Conservation (phyloP, 2,888 invertebrate genomes). For the Meloe dianella region DNA sequence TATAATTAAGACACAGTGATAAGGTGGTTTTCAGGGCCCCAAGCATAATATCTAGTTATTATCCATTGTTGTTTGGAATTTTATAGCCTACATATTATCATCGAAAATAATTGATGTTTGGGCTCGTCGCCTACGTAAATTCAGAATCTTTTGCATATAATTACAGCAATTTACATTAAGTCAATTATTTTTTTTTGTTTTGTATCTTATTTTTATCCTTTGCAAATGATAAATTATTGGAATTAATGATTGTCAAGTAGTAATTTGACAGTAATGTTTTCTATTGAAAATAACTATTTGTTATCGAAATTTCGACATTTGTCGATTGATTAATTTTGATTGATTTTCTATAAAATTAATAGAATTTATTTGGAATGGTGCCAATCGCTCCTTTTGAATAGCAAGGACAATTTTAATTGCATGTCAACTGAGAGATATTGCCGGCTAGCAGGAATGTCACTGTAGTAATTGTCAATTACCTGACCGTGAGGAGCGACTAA, state of each 20-base stretch:
- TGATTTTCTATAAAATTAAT: background rate
- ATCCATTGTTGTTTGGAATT: conserved; percentile 7
- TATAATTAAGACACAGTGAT: conserved; percentile 3
- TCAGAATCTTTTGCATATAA: background rate
- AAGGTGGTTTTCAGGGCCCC: background rate
- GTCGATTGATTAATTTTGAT: background rate
- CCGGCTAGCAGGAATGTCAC: conserved; percentile 12
- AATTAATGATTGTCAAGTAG: background rate
- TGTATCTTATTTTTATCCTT: background rate
- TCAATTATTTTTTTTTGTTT: background rate
- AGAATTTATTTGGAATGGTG: background rate
- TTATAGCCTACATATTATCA: conserved; percentile 3
- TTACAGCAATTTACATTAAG: conserved; percentile 2
- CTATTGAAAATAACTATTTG: background rate
- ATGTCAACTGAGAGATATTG: conserved; percentile 9
- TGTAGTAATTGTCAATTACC: conserved; percentile 15
- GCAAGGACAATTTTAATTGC: conserved; percentile 8
- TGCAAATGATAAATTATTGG: conserved; percentile 1
- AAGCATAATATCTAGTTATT: background rate
- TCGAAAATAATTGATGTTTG: conserved; percentile 3
- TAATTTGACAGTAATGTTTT: background rate
- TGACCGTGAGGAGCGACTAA: conserved; percentile 7
- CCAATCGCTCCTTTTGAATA: background rate
- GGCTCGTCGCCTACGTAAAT: conserved; percentile 4
- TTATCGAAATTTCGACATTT: background rate